Evolutionary conservation across 2,113 vertebrate genomes (phyloP), one percentile per base, ranked within the genome.

Genomic region (Anhinga anhinga): DNA sequence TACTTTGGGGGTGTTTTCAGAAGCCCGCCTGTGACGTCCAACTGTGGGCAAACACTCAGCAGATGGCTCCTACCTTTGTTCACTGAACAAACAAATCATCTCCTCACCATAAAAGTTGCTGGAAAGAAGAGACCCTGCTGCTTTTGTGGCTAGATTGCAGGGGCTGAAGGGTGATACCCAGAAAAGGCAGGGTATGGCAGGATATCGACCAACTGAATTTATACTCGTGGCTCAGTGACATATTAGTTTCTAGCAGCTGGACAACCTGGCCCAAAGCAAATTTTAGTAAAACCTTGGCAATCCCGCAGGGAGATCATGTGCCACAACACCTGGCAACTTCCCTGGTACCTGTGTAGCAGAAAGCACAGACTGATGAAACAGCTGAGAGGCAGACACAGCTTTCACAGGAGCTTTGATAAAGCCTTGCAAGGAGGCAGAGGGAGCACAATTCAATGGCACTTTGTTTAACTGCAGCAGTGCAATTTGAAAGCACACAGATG

Each of bases 41-140:
- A 82, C 58, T 3, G 1, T 21, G 26, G 77, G 86, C 91, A 92
- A 85, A 95, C 1, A 15, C 70, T 87, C 73, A 65, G 93, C 97
- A 97, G 96, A 96, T 95, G 96, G 96, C 38, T 94, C 40, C 88
- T 96, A 93, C 96, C 94, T 95, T 84, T 95, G 92, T 89, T 94
- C 45, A 0, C 66, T 82, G 73, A 89, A 87, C 89, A 97, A 97
- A 95, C 65, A 89, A 82, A 82, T 77, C 12, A 58, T 72, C 59
- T 92, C 69, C 67, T 80, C 0, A 0, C 56, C 36, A 44, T 53
- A 71, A 71, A 88, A 95, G 78, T 80, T 82, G 78, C 42, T 83
- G 79, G 77, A 89, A 94, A 65, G 70, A 77, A 63, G 58, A 79
- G 61, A 78, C 4, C 15, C 17, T 34, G 29, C 11, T 69, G 72